phyloP scores from a whole-genome alignment of 2,113 vertebrate species.

The Hippocampus zosterae region DNA sequence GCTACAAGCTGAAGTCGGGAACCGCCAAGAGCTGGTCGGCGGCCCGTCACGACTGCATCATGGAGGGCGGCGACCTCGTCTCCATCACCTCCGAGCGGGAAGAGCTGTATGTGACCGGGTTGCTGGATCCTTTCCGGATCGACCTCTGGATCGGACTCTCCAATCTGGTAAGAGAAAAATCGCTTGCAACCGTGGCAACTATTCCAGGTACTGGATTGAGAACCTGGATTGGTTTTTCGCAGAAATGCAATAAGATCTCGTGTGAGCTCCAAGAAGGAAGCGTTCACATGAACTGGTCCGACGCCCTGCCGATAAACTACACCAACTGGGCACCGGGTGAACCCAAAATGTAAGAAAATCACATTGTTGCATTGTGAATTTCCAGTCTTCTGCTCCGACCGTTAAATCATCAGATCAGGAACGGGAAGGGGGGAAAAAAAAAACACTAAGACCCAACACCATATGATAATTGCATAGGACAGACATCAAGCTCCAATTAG shows the following conservation, averaged over 20 bases:
- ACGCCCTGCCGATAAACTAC: conserved; percentile 22
- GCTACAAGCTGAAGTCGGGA: conserved; percentile 63
- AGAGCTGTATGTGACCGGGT: conserved; percentile 53
- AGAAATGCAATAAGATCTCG: conserved; percentile 72
- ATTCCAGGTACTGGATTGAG: not conserved
- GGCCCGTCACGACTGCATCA: conserved; percentile 66
- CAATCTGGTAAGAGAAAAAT: conserved; percentile 62
- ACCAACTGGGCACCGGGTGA: conserved; percentile 58
- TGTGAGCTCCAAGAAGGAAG: conserved; percentile 63
- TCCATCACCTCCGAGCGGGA: conserved; percentile 59
- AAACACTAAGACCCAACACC: not conserved
- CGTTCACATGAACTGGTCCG: conserved; percentile 65
- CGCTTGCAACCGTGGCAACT: not conserved
- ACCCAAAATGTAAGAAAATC: conserved; percentile 57
- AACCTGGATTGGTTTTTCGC: conserved; percentile 14
- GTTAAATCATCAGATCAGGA: not conserved
- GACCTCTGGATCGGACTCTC: conserved; percentile 75
- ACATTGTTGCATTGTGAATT: not conserved
- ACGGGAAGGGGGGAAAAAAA: not conserved
- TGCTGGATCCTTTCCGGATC: conserved; percentile 24
- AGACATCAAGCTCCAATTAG: too few species aligned
- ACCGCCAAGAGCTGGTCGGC: conserved; percentile 59
- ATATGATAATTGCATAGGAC: not conserved
- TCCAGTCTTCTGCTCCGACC: not conserved
- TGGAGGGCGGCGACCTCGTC: conserved; percentile 70